phyloP scores from a whole-genome alignment of 2,113 vertebrate species.

The Microtus ochrogaster region DNA sequence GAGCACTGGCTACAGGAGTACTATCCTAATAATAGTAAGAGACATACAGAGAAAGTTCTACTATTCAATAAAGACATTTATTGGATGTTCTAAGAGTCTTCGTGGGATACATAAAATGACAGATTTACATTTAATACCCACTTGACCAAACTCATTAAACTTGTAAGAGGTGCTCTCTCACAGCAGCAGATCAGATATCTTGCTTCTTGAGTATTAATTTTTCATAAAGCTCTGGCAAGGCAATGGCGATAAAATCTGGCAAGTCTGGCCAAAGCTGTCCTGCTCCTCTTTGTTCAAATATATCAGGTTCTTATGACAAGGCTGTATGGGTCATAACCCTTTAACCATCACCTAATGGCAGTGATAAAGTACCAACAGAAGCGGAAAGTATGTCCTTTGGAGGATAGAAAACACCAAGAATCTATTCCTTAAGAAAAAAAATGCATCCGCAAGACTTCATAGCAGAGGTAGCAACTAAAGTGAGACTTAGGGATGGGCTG shows the following conservation, averaged over 20 bases:
- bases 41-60: not conserved
- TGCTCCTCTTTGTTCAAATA: not conserved
- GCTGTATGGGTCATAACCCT: not conserved
- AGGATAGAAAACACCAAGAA: not conserved
- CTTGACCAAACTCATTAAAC: conserved; percentile 75
- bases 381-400: not conserved
- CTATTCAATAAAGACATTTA: conserved; percentile 64
- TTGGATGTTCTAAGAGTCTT: conserved; percentile 59
- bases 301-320: not conserved
- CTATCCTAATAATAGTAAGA: conserved; percentile 16
- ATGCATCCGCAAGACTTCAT: not conserved
- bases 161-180: conserved; percentile 64
- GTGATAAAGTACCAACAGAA: not conserved
- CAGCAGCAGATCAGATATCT: conserved; percentile 64
- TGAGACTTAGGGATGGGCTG: not conserved
- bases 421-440: not conserved
- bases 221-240: conserved; percentile 61
- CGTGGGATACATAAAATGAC: conserved; percentile 66
- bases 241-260: conserved; percentile 55
- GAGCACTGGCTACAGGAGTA: not conserved
- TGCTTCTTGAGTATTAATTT: conserved; percentile 74
- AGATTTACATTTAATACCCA: conserved; percentile 75
- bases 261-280: not conserved
- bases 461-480: not conserved
- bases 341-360: not conserved